These are phyloP conservation scores for Solea solea DNA, from an alignment of 2,113 vertebrate species.

Conservation along the genomic window DNA sequence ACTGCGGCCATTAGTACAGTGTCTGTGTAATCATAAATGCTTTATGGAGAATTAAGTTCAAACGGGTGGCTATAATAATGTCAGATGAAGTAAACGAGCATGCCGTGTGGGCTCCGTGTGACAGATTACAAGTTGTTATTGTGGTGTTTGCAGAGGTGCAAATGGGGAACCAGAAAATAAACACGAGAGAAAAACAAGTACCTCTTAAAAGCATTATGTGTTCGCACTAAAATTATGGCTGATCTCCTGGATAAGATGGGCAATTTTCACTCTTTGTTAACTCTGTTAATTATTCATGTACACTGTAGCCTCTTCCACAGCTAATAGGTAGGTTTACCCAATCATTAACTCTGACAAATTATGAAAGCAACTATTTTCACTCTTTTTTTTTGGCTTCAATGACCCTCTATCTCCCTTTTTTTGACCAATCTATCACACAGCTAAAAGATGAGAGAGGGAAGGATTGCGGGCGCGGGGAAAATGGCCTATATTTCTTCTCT, in stretches of 20 bases:
- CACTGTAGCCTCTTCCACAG: conserved; percentile 9
- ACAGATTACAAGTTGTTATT: conserved; percentile 14
- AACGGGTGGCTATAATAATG: neutral
- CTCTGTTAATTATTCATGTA: conserved; percentile 44
- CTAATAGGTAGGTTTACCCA: conserved; percentile 31
- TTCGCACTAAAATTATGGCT: conserved; percentile 30
- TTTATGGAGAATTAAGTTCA: neutral
- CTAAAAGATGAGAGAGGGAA: conserved; percentile 45
- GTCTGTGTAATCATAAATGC: neutral
- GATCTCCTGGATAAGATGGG: conserved; percentile 25
- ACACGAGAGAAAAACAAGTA: conserved; percentile 24
- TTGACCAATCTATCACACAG: conserved; percentile 52
- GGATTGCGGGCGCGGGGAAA: conserved; percentile 39
- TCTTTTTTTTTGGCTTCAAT: conserved; percentile 30
- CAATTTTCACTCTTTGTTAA: conserved; percentile 19
- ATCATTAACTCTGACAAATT: conserved; percentile 47
- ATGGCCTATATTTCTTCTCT: conserved; percentile 60
- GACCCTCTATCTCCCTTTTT: conserved; percentile 40
- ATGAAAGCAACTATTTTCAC: conserved; percentile 38
- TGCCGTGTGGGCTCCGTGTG: neutral
- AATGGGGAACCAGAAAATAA: conserved; percentile 17
- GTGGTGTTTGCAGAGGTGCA: neutral
- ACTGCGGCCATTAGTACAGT: neutral
- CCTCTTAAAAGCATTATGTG: conserved; percentile 23
- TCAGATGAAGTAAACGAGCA: neutral